Evolutionary conservation across 2,888 invertebrate genomes (phyloP).

Genomic region (Drosophila nr. medialis): DNA sequence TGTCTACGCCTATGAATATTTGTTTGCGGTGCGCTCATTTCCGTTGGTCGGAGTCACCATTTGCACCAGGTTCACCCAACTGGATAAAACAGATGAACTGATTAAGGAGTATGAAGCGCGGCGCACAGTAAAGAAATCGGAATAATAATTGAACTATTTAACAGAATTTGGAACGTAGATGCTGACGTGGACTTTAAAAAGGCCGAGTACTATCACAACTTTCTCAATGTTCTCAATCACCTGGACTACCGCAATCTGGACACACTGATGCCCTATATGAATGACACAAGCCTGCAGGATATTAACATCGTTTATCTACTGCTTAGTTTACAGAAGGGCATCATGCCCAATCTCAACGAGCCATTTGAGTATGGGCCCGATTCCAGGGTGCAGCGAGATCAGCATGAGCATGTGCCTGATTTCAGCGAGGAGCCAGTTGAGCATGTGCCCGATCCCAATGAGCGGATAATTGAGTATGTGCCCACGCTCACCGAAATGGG

Average conservation of each 20-base stretch:
- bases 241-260: slow-evolving; percentile 69
- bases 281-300: slow-evolving; percentile 68
- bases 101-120: slow-evolving; percentile 71
- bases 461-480: slow-evolving; percentile 39
- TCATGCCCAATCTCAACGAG: slow-evolving; percentile 25
- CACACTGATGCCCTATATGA: slow-evolving; percentile 62
- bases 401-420: slow-evolving; percentile 53
- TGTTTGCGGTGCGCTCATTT: slow-evolving; percentile 85
- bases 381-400: background rate
- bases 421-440: background rate
- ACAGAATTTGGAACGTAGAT: slow-evolving; percentile 62
- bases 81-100: slow-evolving; percentile 73
- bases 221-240: slow-evolving; percentile 64
- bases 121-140: no score
- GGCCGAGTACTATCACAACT: slow-evolving; percentile 71
- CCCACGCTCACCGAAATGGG: slow-evolving; percentile 82
- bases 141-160: background rate
- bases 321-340: slow-evolving; percentile 27
- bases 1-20: slow-evolving; percentile 86
- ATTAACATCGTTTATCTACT: slow-evolving; percentile 65
- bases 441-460: slow-evolving; percentile 41
- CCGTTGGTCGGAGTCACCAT: slow-evolving; percentile 85
- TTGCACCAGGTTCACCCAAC: slow-evolving; percentile 84
- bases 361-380: slow-evolving; percentile 52
- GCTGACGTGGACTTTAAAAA: slow-evolving; percentile 38